Base-by-base conservation (phyloP, 2,113 vertebrate species). In the Sorex fumeus region DNA sequence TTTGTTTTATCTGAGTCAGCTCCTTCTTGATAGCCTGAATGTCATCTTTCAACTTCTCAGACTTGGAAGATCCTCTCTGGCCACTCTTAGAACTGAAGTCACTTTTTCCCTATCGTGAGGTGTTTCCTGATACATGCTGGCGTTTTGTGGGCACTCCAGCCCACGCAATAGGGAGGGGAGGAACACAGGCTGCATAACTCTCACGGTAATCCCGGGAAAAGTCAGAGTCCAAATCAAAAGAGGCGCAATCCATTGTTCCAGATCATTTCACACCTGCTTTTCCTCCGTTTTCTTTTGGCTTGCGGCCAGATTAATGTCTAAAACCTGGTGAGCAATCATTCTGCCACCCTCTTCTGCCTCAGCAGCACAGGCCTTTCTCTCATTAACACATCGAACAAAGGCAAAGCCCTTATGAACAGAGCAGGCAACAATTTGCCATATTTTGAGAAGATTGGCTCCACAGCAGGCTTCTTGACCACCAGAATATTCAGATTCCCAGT, bases 331-430 rank as follows among this genome's bases (percentile, higher is more conserved):
- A 3, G 98, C 98, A 76, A 99, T 98, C 98, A 99, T 98, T 85
- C 99, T 97, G 3, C 98, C 98, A 75, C 99, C 98, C 92, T 99
- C 99, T 23, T 98, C 98, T 1, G 90, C 91, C 12, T 99, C 99
- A 0, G 99, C 98, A 3, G 98, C 71, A 0, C 98, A 98, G 66
- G 99, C 99, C 69, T 98, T 98, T 93, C 99, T 98, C 96, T 99
- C 99, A 12, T 98, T 98, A 96, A 98, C 97, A 76, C 97, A 99
- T 79, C 99, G 99, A 69, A 99, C 99, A 4, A 99, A 99, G 94
- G 98, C 99, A 95, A 98, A 99, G 95, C 99, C 99, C 97, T 99
- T 99, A 98, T 99, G 99, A 83, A 99, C 98, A 3, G 99, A 99
- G 98, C 99, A 99, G 88, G 98, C 98, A 11, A 99, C 98, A 43